Evolutionary conservation across 37 sponge, comb jelly and placozoan species (phyloP).

Genomic region (Beroe forskalii): DNA sequence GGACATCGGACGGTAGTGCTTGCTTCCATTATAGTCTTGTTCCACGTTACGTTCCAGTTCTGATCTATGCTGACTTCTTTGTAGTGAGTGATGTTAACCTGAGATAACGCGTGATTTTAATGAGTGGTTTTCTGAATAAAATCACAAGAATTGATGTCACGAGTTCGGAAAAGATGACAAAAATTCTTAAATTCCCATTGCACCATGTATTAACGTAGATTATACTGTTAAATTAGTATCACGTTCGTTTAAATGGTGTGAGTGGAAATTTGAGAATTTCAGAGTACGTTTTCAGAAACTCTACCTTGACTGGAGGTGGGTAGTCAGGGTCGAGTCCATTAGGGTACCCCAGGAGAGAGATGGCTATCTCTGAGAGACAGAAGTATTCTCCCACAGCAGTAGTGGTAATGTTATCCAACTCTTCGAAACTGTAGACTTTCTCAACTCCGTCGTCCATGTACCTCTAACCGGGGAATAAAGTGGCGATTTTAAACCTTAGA

Average conservation of each 20-base stretch:
- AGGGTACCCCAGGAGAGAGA: slow-evolving; percentile 27
- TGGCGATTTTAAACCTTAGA: too few species aligned
- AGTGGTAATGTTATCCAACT: background rate
- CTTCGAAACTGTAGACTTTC: slow-evolving; percentile 44
- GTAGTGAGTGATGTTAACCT: background rate
- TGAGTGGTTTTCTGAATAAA: too few species aligned
- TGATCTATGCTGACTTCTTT: background rate
- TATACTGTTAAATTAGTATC: too few species aligned
- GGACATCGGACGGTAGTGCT: background rate
- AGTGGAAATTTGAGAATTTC: too few species aligned
- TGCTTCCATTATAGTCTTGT: background rate
- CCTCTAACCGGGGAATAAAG: too few species aligned
- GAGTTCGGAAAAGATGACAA: too few species aligned
- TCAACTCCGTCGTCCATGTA: background rate
- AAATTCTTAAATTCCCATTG: too few species aligned
- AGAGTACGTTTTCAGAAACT: too few species aligned
- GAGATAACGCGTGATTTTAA: background rate
- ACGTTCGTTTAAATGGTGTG: too few species aligned
- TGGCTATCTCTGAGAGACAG: slow-evolving; percentile 15
- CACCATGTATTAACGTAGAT: too few species aligned
- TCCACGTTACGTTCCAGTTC: background rate
- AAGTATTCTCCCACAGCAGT: background rate
- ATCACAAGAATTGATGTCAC: too few species aligned
- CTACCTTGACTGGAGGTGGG: slow-evolving; percentile 19
- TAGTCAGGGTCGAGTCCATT: background rate